phyloP scores from a whole-genome alignment of 2,113 vertebrate genomes.

The Pleuronectes platessa region DNA sequence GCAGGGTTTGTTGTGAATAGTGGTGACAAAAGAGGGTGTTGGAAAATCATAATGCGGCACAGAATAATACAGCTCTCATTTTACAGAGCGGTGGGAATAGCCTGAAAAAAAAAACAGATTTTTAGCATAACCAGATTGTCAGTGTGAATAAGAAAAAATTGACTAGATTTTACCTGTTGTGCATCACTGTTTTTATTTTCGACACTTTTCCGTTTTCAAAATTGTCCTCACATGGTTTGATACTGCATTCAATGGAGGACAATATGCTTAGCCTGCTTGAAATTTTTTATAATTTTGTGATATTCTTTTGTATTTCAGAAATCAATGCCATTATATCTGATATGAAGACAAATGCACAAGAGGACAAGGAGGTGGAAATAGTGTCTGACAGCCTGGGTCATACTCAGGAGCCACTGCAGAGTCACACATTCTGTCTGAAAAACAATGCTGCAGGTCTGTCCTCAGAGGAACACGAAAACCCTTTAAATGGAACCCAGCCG shows the following conservation, averaged over 20 bases:
- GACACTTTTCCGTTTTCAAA: not conserved
- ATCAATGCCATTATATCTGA: conserved; percentile 82
- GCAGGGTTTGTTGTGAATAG: conserved; percentile 84
- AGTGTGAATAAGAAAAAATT: conserved; percentile 38
- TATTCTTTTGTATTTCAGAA: conserved; percentile 67
- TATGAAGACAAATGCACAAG: conserved; percentile 87
- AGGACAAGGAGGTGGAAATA: conserved; percentile 85
- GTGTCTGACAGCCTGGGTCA: conserved; percentile 84
- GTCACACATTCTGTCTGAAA: conserved; percentile 85
- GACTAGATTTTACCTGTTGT: conserved; percentile 37
- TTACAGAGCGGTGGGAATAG: conserved; percentile 53
- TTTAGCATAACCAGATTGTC: conserved; percentile 35
- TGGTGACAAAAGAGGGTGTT: conserved; percentile 80
- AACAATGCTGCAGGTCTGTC: conserved; percentile 86
- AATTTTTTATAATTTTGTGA: conserved; percentile 51
- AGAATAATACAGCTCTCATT: conserved; percentile 69
- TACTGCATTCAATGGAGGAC: no score
- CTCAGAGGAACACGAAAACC: conserved; percentile 91
- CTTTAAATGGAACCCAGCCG: conserved; percentile 96
- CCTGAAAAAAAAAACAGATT: conserved; percentile 34
- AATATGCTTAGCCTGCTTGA: not conserved
- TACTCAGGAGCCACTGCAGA: conserved; percentile 86
- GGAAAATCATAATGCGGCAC: conserved; percentile 76
- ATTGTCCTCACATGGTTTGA: no score
- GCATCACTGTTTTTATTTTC: not conserved